Evolutionary conservation across 2,113 vertebrate genomes (phyloP), one percentile per base, ranked within the genome.

Genomic region (Pseudopipra pipra): DNA sequence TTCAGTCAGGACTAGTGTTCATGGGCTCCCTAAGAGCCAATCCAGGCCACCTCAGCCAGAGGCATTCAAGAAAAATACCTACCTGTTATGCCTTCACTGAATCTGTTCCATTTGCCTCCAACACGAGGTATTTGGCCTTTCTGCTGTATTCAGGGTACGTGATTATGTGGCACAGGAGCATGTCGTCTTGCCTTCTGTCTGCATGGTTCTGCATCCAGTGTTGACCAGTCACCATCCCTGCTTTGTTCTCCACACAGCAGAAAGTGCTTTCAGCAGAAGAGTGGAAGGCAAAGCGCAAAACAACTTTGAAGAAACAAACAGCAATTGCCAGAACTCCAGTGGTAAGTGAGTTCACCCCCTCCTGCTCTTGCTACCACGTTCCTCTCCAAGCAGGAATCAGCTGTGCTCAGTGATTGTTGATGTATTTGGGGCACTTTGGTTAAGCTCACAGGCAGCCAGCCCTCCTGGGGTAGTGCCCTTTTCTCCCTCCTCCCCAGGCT

Each of bases 271-370:
- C 97, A 98, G 98, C 96, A 98, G 98, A 93, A 99, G 99, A 98
- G 97, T 99, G 92, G 99, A 99, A 97, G 97, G 98, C 93, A 99
- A 99, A 96, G 94, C 95, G 68, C 99, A 99, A 95, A 99, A 99
- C 92, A 99, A 99, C 97, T 98, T 99, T 91, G 99, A 99, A 92
- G 99, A 99, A 96, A 98, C 98, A 59, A 99, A 99, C 97, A 99
- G 98, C 98, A 98, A 97, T 76, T 99, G 99, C 11, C 99, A 99
- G 81, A 99, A 99, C 97, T 99, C 99, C 72, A 99, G 98, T 20
- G 99, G 99, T 99, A 97, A 99, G 99, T 98, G 88, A 66, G 80
- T 28, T 71, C 65, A 8, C 41, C 75, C 43, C 47, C 31, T 95
- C 54, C 56, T 90, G 54, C 80, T 78, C 27, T 51, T 7, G 6